Evolutionary conservation across 1,140 invertebrate species (phyloP).

Genomic region (Caerostris extrusa): DNA sequence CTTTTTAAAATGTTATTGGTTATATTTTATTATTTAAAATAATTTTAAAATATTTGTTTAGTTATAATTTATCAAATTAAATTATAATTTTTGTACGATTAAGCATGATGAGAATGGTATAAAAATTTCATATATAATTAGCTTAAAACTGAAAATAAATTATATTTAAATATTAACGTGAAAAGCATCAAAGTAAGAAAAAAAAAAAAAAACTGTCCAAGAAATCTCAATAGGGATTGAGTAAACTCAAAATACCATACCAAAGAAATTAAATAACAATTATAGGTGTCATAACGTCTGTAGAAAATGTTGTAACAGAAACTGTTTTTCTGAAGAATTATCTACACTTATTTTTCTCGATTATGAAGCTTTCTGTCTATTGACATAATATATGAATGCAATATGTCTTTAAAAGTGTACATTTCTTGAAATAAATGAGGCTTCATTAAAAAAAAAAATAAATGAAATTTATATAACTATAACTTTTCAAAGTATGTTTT

Average conservation of each 20-base stretch:
- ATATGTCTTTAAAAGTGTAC: background rate
- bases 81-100: no score
- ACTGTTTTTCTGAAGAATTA: background rate
- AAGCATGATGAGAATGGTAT: no score
- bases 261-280: background rate
- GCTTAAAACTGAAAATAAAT: no score
- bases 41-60: no score
- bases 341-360: background rate
- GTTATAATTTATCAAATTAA: no score
- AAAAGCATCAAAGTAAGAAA: slow-evolving; percentile 1
- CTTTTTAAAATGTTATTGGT: no score
- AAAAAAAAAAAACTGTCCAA: background rate
- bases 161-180: background rate
- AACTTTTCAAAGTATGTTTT: no score
- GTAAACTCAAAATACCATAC: background rate
- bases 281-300: background rate
- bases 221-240: background rate
- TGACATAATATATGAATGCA: background rate
- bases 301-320: background rate
- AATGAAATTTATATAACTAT: no score
- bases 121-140: no score
- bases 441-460: no score
- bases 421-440: no score
- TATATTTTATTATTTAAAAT: no score
- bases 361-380: background rate